phyloP scores from a whole-genome alignment of 2,888 invertebrate species.

The Hymenopus coronatus region DNA sequence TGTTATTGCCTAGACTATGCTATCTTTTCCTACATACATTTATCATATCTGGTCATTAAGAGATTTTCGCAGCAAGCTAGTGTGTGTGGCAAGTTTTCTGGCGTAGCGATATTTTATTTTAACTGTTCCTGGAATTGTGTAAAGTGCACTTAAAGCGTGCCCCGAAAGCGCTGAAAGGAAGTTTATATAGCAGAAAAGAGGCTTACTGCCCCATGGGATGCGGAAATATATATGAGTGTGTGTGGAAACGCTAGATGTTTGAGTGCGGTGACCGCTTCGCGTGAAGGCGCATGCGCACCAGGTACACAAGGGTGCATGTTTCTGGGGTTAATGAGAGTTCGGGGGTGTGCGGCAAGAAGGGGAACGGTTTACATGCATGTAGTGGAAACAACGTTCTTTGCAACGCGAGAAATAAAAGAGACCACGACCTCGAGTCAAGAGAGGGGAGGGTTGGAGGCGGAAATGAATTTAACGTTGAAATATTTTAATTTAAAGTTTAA shows the following conservation, averaged over 20 bases:
- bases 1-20: not conserved
- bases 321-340: not conserved
- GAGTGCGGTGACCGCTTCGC: not conserved
- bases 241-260: not conserved
- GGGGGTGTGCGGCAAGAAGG: not conserved
- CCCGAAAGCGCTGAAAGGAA: not conserved
- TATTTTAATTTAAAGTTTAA: constrained; percentile 17
- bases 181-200: not conserved
- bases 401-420: not conserved
- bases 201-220: not conserved
- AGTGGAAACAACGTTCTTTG: not conserved
- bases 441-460: not conserved
- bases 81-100: not conserved
- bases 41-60: not conserved
- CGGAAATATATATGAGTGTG: not conserved
- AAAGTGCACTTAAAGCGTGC: not conserved
- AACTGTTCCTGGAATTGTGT: not conserved
- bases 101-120: not conserved
- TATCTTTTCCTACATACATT: not conserved
- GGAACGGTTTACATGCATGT: not conserved
- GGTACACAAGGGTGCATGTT: not conserved
- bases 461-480: not conserved
- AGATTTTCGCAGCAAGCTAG: not conserved
- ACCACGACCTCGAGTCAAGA: not conserved
- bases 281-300: not conserved